Evolutionary conservation across 2,888 invertebrate genomes (phyloP).

Genomic region (Mongoloraphidia duomilia): DNA sequence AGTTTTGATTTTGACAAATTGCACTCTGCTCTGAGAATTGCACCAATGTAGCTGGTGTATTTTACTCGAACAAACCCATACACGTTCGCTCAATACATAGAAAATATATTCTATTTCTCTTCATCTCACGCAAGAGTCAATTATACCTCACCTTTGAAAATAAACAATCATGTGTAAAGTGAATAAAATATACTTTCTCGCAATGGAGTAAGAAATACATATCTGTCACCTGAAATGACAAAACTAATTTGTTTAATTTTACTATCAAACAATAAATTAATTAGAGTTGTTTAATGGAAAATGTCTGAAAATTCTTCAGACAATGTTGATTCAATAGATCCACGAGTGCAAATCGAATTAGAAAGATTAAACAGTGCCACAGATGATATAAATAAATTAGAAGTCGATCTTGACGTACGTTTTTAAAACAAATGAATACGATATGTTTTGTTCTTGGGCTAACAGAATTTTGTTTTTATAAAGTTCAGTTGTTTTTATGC

Average conservation of each 20-base stretch:
- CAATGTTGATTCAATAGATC: slow-evolving; percentile 61
- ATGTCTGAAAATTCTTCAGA: slow-evolving; percentile 43
- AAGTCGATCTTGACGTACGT: slow-evolving; percentile 72
- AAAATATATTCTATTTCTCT: too few relatives aligned
- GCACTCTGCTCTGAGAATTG: too few relatives aligned
- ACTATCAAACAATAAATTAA: too few relatives aligned
- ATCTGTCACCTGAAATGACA: neutral
- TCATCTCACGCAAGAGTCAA: too few relatives aligned
- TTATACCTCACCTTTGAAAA: too few relatives aligned
- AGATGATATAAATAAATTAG: slow-evolving; percentile 82
- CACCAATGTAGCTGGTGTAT: too few relatives aligned
- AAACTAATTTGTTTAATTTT: neutral
- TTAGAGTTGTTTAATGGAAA: slow-evolving; percentile 4
- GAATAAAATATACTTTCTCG: neutral
- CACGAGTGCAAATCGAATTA: slow-evolving; percentile 73
- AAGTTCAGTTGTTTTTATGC: slow-evolving; percentile 3
- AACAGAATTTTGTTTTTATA: slow-evolving; percentile 7
- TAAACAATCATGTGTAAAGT: too few relatives aligned
- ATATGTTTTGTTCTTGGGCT: slow-evolving; percentile 8
- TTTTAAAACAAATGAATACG: neutral
- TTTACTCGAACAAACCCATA: too few relatives aligned
- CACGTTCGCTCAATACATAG: too few relatives aligned
- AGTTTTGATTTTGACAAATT: too few relatives aligned
- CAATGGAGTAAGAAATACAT: neutral
- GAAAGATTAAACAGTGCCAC: slow-evolving; percentile 82